phyloP scores from a whole-genome alignment of 2,113 vertebrate genomes.

The Acanthisitta chloris region DNA sequence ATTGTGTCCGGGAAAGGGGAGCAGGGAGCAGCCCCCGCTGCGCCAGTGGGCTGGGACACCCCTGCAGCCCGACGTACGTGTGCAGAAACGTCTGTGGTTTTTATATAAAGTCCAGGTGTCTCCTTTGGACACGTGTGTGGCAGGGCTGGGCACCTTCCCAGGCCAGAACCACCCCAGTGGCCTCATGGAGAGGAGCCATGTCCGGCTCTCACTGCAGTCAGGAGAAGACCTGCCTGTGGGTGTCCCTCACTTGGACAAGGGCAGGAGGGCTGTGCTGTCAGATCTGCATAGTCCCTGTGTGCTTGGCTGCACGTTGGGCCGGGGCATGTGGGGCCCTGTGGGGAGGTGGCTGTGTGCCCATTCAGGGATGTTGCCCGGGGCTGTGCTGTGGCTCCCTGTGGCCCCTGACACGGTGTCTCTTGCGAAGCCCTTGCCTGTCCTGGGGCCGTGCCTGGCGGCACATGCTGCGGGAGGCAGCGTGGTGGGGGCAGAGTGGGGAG shows the following conservation, averaged over 20 bases:
- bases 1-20: background rate
- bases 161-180: fast-evolving
- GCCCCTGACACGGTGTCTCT: background rate
- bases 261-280: background rate
- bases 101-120: conserved; percentile 52
- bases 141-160: background rate
- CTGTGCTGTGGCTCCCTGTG: background rate
- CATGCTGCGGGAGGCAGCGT: fast-evolving
- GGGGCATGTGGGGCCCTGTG: fast-evolving
- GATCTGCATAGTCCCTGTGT: fast-evolving
- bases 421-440: fast-evolving
- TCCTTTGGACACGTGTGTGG: background rate
- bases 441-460: fast-evolving
- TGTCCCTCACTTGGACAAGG: fast-evolving
- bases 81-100: conserved; percentile 21
- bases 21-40: fast-evolving
- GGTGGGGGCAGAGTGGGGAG: background rate
- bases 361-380: background rate
- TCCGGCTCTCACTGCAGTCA: fast-evolving
- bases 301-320: fast-evolving
- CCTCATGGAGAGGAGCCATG: fast-evolving
- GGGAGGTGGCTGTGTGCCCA: background rate
- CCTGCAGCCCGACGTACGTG: fast-evolving
- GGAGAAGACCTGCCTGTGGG: background rate
- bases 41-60: fast-evolving